A percentile compares a stretch with the other conserved stretches of the same genome.
phyloP scores from a whole-genome alignment of 1,140 invertebrate genomes.

The Aphelenchoides avenae region DNA sequence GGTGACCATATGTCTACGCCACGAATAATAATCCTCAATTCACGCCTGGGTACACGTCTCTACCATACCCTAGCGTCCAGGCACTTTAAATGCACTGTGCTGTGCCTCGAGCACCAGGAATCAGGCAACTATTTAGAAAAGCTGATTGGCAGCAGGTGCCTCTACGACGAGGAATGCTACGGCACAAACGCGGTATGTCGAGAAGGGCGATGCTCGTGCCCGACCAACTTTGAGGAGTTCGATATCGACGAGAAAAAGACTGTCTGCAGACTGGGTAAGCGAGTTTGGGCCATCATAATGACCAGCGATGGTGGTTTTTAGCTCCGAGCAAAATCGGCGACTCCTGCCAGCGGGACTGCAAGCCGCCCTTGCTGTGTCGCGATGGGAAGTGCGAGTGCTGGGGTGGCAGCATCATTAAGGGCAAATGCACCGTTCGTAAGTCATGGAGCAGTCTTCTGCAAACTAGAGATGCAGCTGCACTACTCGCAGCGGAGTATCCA shows the following conservation, averaged over 20 bases:
- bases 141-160: conserved; percentile 53
- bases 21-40: neutral
- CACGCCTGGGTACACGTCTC: neutral
- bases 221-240: conserved; percentile 59
- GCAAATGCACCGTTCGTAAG: conserved; percentile 56
- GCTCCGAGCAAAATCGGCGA: conserved; percentile 57
- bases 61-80: neutral
- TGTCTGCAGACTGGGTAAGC: conserved; percentile 53
- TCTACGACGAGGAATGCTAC: conserved; percentile 59
- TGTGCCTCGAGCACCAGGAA: neutral
- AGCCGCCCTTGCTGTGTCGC: conserved; percentile 55
- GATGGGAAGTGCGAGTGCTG: conserved; percentile 59
- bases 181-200: conserved; percentile 56
- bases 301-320: conserved; percentile 28
- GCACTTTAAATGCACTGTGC: conserved; percentile 21
- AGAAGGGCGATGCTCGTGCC: conserved; percentile 55
- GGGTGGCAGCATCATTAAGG: conserved; percentile 57
- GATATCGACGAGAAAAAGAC: conserved; percentile 50
- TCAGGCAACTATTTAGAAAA: conserved; percentile 47
- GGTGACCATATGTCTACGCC: neutral
- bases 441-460: conserved; percentile 9
- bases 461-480: neutral
- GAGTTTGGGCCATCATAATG: conserved; percentile 1
- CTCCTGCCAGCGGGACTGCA: conserved; percentile 56
- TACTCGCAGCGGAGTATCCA: neutral